Base-by-base conservation (phyloP, 2,797 vertebrate genomes). In the Micropoecilia bifurca region DNA sequence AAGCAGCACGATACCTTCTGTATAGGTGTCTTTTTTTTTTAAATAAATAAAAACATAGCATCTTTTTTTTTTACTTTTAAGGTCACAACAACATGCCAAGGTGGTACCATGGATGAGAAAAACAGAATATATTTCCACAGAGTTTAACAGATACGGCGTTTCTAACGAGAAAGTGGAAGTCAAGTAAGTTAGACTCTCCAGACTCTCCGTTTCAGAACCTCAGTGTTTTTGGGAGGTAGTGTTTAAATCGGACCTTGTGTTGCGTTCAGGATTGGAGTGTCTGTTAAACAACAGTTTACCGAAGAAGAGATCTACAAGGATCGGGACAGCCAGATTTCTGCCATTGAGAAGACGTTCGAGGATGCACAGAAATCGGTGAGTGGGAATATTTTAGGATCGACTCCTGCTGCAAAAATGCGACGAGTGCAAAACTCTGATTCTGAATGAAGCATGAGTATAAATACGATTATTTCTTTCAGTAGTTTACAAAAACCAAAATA, bases 261-360 rank as follows among this genome's bases (percentile, higher is more conserved):
- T 73, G 79, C 71, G 9, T 84, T 71, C 83, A 98, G 98, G 94
- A 99, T 99, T 0, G 98, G 98, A 1, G 98, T 99, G 10, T 99
- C 98, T 3, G 98, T 99, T 86, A 99, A 99, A 92, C 98, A 99
- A 80, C 98, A 99, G 91, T 99, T 99, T 83, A 99, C 98, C 0
- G 98, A 99, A 80, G 98, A 99, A 76, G 98, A 99, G 90, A 99
- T 99, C 81, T 99, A 99, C 92, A 99, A 99, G 82, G 98, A 99
- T 88, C 92, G 98, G 78, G 98, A 99, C 90, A 98, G 97, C 88
- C 98, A 99, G 89, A 99, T 99, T 47, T 94, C 97, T 2, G 98
- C 98, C 69, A 99, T 99, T 28, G 98, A 99, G 91, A 99, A 99
- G 86, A 99, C 98, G 0, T 99, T 99, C 66, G 97, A 98, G 74